Evolutionary conservation across 2,797 vertebrate genomes (phyloP), one percentile per base, ranked within the genome.

Genomic region (Choloepus didactylus): DNA sequence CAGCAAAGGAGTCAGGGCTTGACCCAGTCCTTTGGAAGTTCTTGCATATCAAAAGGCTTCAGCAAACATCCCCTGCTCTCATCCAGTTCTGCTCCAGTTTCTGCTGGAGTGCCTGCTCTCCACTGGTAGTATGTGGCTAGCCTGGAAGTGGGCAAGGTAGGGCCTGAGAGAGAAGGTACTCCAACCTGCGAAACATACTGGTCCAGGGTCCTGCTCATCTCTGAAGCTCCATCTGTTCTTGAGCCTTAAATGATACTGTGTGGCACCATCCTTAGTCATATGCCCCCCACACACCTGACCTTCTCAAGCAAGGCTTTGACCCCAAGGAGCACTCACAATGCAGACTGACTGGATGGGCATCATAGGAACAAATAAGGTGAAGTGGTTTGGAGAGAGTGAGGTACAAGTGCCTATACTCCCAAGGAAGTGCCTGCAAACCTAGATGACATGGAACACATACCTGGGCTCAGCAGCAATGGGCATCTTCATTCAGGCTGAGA

Each of bases 371-470:
- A 69, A 80, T 18, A 29, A 84, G 49, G 60, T 75, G 69, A 29
- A 31, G 29, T 3, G 44, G 86, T 64, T 23, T 49, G 81, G 44
- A 56, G 23, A 64, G 35, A 85, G 44, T 11, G 49, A 6, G 1
- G 0, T 59, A 11, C 44, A 46, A 21, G 31, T n/a, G 0, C 23
- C 29, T 12, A n/a, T 2, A 0, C 2, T 2, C 54, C 35, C 18
- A 72, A 2, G 18, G 64, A 59, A 66, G 27, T 35, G 46, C 92
- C 62, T 29, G 49, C 72, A 67, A 0, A 44, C 35, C 44, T 3
- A 31, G 56, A 4, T 35, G 56, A 23, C 31, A 38, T 14, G 16
- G 27, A 18, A 31, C 7, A 81, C 44, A 64, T 23, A 25, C 64
- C 11, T 4, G 15, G 73, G 69, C 64, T 60, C 18, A 1, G 21